These are phyloP conservation scores for Zaprionus lineosus DNA, from an alignment of 2,888 invertebrate species.

Conservation along the genomic window DNA sequence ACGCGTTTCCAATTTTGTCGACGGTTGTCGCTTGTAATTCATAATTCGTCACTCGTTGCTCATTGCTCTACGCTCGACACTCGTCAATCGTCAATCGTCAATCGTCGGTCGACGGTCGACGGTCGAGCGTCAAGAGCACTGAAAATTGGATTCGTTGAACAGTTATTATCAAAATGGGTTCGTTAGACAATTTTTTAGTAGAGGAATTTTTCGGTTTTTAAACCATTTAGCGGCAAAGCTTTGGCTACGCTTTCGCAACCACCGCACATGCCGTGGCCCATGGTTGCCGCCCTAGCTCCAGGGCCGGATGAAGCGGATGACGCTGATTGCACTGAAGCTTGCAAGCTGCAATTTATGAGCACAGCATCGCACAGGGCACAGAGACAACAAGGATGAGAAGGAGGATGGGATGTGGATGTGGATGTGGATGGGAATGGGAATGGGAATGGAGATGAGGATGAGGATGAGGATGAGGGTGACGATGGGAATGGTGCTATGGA, in stretches of 20 bases:
- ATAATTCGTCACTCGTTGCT: too few species aligned
- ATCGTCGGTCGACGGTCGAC: too few species aligned
- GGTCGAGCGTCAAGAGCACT: neutral
- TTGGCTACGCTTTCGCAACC: slow-evolving; percentile 11
- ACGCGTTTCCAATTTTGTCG: too few species aligned
- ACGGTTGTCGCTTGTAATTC: too few species aligned
- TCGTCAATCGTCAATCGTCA: too few species aligned
- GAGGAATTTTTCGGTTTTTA: slow-evolving; percentile 19
- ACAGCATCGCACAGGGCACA: slow-evolving; percentile 48
- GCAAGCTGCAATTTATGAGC: slow-evolving; percentile 76
- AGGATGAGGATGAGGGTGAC: neutral
- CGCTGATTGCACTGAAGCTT: slow-evolving; percentile 76
- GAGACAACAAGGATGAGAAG: slow-evolving; percentile 47
- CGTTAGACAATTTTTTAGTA: slow-evolving; percentile 24
- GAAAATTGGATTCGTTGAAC: slow-evolving; percentile 10
- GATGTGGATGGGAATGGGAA: neutral
- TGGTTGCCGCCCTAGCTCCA: slow-evolving; percentile 42
- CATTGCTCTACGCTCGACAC: too few species aligned
- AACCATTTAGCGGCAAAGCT: slow-evolving; percentile 25
- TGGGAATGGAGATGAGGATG: neutral
- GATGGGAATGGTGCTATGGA: neutral
- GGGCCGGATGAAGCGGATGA: slow-evolving; percentile 76
- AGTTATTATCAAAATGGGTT: slow-evolving; percentile 19
- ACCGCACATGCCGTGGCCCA: slow-evolving; percentile 20
- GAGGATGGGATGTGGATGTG: too few species aligned